Evolutionary conservation across 2,113 vertebrate species (phyloP).

Genomic region (Phalacrocorax pelagicus): DNA sequence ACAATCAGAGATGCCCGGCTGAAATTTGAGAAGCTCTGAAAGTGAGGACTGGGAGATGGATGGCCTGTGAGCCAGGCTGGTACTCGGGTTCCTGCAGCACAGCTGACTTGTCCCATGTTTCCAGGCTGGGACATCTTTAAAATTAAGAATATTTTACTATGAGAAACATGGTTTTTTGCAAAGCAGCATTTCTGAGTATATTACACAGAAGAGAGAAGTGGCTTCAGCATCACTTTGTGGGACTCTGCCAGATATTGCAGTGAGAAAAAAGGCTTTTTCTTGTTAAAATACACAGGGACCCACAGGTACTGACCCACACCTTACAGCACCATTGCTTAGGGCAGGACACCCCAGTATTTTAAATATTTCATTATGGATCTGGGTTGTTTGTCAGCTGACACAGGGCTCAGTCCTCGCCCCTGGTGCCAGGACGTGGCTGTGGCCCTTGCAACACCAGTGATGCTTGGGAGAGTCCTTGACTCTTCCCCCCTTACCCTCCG

Average conservation of each 20-base stretch:
- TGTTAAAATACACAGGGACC: not conserved
- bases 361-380: not conserved
- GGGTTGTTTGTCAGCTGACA: fast-evolving
- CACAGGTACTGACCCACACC: not conserved
- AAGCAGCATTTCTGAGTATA: not conserved
- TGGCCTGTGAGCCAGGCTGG: not conserved
- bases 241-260: not conserved
- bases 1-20: conserved; percentile 42
- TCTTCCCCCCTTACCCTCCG: not conserved
- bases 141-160: not conserved
- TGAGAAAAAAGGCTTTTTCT: not conserved
- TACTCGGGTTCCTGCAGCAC: not conserved
- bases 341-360: not conserved
- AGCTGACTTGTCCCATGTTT: fast-evolving
- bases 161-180: not conserved
- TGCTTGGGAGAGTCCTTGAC: not conserved
- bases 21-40: conserved; percentile 37
- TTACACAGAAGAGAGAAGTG: not conserved
- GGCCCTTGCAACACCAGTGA: not conserved
- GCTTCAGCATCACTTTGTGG: not conserved
- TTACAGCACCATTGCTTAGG: not conserved
- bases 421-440: not conserved
- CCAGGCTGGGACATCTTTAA: not conserved
- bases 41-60: conserved; percentile 49
- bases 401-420: not conserved